These are phyloP conservation scores for Zygothrica quintamaculata DNA, from an alignment of 2,888 invertebrate species.

Conservation along the genomic window DNA sequence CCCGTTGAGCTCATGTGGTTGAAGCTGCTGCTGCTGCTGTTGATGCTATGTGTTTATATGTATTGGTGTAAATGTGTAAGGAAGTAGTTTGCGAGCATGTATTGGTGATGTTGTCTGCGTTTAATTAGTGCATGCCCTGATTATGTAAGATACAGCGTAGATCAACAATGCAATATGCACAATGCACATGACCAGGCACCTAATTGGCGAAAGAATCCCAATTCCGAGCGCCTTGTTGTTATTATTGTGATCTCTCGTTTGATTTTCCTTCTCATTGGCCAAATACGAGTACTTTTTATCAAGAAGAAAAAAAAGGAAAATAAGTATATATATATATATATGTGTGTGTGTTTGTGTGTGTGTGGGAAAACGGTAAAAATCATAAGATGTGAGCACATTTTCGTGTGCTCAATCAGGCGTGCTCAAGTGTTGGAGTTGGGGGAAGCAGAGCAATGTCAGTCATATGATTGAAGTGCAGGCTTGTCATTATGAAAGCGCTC, in stretches of 20 bases:
- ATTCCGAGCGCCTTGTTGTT: slow-evolving; percentile 23
- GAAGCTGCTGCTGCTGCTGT: slow-evolving; percentile 22
- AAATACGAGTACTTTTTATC: slow-evolving; percentile 32
- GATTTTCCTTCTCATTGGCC: slow-evolving; percentile 75
- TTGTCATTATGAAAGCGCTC: slow-evolving; percentile 40
- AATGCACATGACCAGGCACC: slow-evolving; percentile 67
- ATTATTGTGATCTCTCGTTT: slow-evolving; percentile 58
- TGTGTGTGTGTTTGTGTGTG: background rate
- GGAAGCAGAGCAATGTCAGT: slow-evolving; percentile 49
- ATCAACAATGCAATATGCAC: slow-evolving; percentile 52
- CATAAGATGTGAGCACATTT: slow-evolving; percentile 47
- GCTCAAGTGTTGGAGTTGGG: too few relatives aligned
- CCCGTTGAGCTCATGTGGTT: slow-evolving; percentile 55
- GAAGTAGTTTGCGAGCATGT: slow-evolving; percentile 1
- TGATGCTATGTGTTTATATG: slow-evolving; percentile 12
- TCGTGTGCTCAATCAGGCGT: slow-evolving; percentile 72
- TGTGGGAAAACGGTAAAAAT: slow-evolving; percentile 37
- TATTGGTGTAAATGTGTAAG: slow-evolving; percentile 14
- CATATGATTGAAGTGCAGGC: slow-evolving; percentile 76
- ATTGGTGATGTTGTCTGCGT: slow-evolving; percentile 42
- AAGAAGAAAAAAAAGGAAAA: slow-evolving; percentile 21
- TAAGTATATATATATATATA: slow-evolving; percentile 4
- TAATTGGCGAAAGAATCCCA: slow-evolving; percentile 60
- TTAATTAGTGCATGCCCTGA: slow-evolving; percentile 70
- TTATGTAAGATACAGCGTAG: slow-evolving; percentile 57